These are phyloP conservation scores for Drosophila tani DNA, from an alignment of 1,140 invertebrate genomes.

Conservation along the genomic window DNA sequence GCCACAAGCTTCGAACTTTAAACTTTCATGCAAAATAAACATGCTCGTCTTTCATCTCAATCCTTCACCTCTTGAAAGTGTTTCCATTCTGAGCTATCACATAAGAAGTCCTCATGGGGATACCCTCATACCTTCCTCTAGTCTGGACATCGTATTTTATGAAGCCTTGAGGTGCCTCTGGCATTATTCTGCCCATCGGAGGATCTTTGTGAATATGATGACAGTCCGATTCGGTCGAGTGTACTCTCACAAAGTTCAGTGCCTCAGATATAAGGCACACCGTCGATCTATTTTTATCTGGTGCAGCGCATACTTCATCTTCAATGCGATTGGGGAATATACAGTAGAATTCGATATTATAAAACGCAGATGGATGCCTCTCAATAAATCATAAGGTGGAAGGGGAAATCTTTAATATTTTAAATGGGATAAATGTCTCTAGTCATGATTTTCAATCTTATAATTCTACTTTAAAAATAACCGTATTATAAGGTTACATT, in stretches of 20 bases:
- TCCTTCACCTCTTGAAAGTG: slow-evolving; percentile 44
- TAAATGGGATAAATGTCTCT: neutral
- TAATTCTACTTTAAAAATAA: neutral
- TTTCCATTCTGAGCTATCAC: slow-evolving; percentile 9
- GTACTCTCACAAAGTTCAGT: slow-evolving; percentile 42
- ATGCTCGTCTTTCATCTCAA: neutral
- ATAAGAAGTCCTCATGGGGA: slow-evolving; percentile 20
- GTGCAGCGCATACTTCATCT: slow-evolving; percentile 34
- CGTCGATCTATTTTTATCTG: slow-evolving; percentile 24
- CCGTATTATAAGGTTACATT: neutral
- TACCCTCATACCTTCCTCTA: slow-evolving; percentile 14
- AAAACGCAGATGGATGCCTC: slow-evolving; percentile 7
- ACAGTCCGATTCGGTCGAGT: slow-evolving; percentile 18
- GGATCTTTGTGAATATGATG: slow-evolving; percentile 1
- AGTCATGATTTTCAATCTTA: neutral
- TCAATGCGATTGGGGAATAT: slow-evolving; percentile 32
- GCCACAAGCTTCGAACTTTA: slow-evolving; percentile 31
- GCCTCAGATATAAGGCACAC: slow-evolving; percentile 40
- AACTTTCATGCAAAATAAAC: slow-evolving; percentile 32
- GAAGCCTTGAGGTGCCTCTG: slow-evolving; percentile 44
- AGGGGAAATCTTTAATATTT: neutral
- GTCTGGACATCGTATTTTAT: slow-evolving; percentile 33
- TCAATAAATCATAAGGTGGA: slow-evolving; percentile 4
- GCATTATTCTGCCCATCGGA: slow-evolving; percentile 34
- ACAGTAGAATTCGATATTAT: slow-evolving; percentile 15